phyloP scores from a whole-genome alignment of 2,888 invertebrate genomes.

The Anoplius nigerrimus region DNA sequence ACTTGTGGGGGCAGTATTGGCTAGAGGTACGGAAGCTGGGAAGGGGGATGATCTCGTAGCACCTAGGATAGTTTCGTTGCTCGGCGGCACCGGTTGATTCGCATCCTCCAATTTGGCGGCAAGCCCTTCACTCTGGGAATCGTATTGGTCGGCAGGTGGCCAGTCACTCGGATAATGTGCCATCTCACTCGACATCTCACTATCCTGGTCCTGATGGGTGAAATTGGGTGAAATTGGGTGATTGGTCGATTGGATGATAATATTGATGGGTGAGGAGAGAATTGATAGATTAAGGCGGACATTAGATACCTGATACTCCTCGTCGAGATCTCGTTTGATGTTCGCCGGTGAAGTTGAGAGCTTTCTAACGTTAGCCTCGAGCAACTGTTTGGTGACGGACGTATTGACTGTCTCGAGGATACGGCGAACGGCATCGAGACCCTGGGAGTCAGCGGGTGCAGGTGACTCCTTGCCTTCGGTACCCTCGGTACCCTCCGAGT shows the following conservation, averaged over 20 bases:
- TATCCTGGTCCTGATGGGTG: slow-evolving; percentile 83
- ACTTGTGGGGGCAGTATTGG: no score
- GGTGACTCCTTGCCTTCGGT: slow-evolving; percentile 76
- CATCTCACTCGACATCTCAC: slow-evolving; percentile 72
- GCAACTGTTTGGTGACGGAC: slow-evolving; percentile 84
- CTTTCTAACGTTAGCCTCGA: slow-evolving; percentile 83
- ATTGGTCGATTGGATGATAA: no score
- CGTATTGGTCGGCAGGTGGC: slow-evolving; percentile 67
- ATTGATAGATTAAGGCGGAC: neutral
- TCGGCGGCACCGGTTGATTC: slow-evolving; percentile 62
- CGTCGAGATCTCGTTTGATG: slow-evolving; percentile 68
- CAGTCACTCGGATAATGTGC: slow-evolving; percentile 64
- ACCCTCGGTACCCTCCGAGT: slow-evolving; percentile 81
- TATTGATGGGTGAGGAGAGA: neutral
- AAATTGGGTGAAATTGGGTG: no score
- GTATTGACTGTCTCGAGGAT: slow-evolving; percentile 86
- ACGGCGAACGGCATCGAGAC: slow-evolving; percentile 81
- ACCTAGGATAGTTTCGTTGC: no score
- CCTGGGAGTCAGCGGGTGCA: slow-evolving; percentile 73
- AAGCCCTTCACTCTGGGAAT: slow-evolving; percentile 82
- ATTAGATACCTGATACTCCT: slow-evolving; percentile 66
- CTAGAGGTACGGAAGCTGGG: no score
- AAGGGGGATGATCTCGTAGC: no score
- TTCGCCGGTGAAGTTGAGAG: slow-evolving; percentile 78
- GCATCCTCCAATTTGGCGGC: slow-evolving; percentile 87